Evolutionary conservation across 2,888 invertebrate genomes (phyloP).

Genomic region (Flexamia atlantica): DNA sequence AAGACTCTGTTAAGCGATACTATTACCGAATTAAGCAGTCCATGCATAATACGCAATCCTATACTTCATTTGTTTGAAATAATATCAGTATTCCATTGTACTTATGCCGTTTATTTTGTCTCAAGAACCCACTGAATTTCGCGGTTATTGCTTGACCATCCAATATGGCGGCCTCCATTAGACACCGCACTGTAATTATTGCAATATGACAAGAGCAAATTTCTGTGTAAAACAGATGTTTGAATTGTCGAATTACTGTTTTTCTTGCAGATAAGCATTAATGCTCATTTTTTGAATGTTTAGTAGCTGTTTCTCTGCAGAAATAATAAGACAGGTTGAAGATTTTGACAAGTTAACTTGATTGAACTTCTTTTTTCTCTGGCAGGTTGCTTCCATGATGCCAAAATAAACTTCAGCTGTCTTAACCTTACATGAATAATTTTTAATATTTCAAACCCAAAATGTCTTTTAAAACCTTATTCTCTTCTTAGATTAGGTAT

Average conservation of each 20-base stretch:
- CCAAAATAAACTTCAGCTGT: constrained; percentile 52
- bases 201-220: not conserved
- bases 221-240: not conserved
- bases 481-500: too few relatives aligned
- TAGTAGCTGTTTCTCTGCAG: not conserved
- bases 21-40: not conserved
- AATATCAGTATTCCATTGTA: not conserved
- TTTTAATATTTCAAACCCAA: not conserved
- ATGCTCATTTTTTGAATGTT: not conserved
- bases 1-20: not conserved
- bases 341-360: constrained; percentile 25
- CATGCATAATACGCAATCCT: not conserved
- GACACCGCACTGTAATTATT: constrained; percentile 55
- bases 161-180: constrained; percentile 75
- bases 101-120: not conserved
- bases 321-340: not conserved
- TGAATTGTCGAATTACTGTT: not conserved
- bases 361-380: constrained; percentile 21
- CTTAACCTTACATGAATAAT: constrained; percentile 23
- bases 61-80: not conserved
- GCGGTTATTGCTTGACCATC: constrained; percentile 73
- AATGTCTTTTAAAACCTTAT: not conserved
- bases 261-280: not conserved
- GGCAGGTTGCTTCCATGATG: constrained; percentile 46
- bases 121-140: constrained; percentile 65